phyloP scores from a whole-genome alignment of 2,797 vertebrate species.

The Remorina albescens region DNA sequence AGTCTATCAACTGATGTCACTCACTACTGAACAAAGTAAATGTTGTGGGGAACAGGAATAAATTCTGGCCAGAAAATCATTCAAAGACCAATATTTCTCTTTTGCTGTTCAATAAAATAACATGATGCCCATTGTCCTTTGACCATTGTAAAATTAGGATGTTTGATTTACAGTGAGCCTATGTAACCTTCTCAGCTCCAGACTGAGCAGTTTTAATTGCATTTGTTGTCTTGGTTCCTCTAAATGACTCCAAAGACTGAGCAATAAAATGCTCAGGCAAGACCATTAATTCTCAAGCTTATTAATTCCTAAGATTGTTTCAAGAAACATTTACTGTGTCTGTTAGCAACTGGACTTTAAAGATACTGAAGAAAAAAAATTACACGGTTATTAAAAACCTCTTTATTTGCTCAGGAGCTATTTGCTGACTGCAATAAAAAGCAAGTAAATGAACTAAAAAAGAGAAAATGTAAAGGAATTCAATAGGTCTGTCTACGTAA shows the following conservation, averaged over 20 bases:
- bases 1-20: background rate
- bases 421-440: conserved; percentile 60
- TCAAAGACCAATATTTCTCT: background rate
- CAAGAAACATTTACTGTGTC: conserved; percentile 71
- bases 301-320: conserved; percentile 69
- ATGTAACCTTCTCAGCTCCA: conserved; percentile 58
- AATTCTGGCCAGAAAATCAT: background rate
- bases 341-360: conserved; percentile 69
- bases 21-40: background rate
- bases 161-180: conserved; percentile 65
- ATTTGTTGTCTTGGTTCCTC: conserved; percentile 66
- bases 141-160: conserved; percentile 10
- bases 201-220: conserved; percentile 64
- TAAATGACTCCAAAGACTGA: conserved; percentile 66
- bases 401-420: conserved; percentile 58
- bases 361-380: conserved; percentile 79
- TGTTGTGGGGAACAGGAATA: background rate
- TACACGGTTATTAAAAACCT: conserved; percentile 69
- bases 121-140: conserved; percentile 4
- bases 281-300: conserved; percentile 78
- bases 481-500: conserved; percentile 25
- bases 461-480: conserved; percentile 18
- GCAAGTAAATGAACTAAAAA: conserved; percentile 27
- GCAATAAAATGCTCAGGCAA: conserved; percentile 74
- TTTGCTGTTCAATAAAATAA: conserved; percentile 17